Conservation (phyloP, 2,888 invertebrate genomes). For the Cantharis rustica region DNA sequence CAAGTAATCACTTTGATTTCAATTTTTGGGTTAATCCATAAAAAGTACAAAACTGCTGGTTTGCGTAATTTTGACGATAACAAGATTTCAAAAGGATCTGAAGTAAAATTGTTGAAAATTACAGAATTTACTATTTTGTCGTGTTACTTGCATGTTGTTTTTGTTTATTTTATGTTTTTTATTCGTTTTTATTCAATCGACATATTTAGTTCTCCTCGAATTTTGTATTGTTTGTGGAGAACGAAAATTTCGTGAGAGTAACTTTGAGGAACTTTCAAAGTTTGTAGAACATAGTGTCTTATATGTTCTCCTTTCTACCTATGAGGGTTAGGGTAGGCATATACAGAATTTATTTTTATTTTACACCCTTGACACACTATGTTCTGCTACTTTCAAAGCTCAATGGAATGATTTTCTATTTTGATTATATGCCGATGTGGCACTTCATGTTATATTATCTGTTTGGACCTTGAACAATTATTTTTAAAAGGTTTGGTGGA, state of each 20-base stretch:
- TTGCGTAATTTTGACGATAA: background rate
- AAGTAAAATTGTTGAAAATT: background rate
- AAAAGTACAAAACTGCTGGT: background rate
- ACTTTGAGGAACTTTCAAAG: conserved; percentile 44
- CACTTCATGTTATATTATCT: conserved; percentile 22
- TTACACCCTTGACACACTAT: conserved; percentile 35
- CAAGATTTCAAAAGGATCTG: background rate
- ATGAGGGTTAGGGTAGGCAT: conserved; percentile 51
- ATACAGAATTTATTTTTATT: conserved; percentile 20
- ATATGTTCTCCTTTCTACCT: conserved; percentile 49
- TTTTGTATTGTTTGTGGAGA: conserved; percentile 68
- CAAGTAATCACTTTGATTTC: background rate
- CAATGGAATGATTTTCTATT: conserved; percentile 35
- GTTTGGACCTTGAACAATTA: conserved; percentile 32
- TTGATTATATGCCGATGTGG: conserved; percentile 25
- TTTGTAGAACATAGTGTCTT: conserved; percentile 46
- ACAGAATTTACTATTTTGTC: background rate
- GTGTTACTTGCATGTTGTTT: conserved; percentile 3
- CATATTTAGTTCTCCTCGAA: conserved; percentile 58
- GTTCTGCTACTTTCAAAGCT: conserved; percentile 40
- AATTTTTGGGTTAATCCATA: background rate
- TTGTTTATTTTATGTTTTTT: conserved; percentile 26
- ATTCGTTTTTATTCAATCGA: conserved; percentile 45
- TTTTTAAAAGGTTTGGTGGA: conserved; percentile 16
- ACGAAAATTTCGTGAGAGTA: conserved; percentile 68